A percentile compares a stretch with the other conserved stretches of the same genome.
phyloP scores from a whole-genome alignment of 2,797 vertebrate genomes.

The Gephyroberyx darwinii region DNA sequence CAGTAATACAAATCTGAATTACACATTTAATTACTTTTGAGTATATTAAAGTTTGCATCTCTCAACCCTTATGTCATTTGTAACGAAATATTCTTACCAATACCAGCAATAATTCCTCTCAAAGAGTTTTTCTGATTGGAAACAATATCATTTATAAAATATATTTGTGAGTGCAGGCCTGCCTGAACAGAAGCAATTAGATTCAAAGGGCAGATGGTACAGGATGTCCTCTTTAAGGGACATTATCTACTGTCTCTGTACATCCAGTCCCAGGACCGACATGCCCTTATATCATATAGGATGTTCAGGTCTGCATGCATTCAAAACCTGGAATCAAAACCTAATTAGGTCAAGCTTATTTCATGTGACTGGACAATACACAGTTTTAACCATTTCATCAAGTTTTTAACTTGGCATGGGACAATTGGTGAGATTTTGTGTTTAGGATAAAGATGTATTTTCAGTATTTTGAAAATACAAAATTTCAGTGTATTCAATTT shows the following conservation, averaged over 20 bases:
- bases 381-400: not conserved
- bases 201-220: slow-evolving; percentile 21
- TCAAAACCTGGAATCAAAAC: slow-evolving; percentile 8
- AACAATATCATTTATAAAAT: slow-evolving; percentile 8
- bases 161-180: slow-evolving; percentile 37
- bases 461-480: not conserved
- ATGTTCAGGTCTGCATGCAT: slow-evolving; percentile 8
- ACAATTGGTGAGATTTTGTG: not conserved
- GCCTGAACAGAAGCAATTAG: slow-evolving; percentile 24
- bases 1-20: not conserved
- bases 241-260: slow-evolving; percentile 22
- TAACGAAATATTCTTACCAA: slow-evolving; percentile 3
- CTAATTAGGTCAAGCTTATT: not conserved
- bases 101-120: not conserved
- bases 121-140: not conserved
- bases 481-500: slow-evolving; percentile 21
- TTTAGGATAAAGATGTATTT: not conserved
- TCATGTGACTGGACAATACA: not conserved
- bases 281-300: slow-evolving; percentile 1
- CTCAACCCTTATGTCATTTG: slow-evolving; percentile 5
- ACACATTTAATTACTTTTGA: slow-evolving; percentile 12
- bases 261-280: slow-evolving; percentile 8
- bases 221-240: slow-evolving; percentile 32
- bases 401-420: not conserved
- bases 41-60: not conserved